These are phyloP conservation scores for Eleginops maclovinus DNA, from an alignment of 2,113 vertebrate species.

Conservation along the genomic window DNA sequence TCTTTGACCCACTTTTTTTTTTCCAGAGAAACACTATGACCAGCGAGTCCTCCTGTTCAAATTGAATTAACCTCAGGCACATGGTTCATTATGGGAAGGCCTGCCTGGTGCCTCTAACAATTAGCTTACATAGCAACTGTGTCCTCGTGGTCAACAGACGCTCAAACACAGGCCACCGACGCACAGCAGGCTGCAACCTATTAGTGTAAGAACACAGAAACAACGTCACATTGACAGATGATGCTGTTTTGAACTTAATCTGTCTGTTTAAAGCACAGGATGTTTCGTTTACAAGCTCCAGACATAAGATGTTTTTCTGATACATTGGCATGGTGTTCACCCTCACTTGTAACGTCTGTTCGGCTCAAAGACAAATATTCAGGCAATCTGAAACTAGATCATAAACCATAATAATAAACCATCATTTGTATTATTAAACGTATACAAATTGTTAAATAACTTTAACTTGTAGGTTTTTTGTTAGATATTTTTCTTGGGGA, in stretches of 20 bases:
- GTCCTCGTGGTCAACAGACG: slow-evolving; percentile 15
- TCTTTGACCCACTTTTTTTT: background rate
- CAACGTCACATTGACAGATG: background rate
- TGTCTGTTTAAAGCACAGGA: background rate
- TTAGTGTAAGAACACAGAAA: slow-evolving; percentile 15
- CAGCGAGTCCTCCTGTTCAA: slow-evolving; percentile 10
- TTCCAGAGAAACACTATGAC: slow-evolving; percentile 12
- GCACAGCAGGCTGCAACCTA: slow-evolving; percentile 14
- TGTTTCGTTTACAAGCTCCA: background rate
- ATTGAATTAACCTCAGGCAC: slow-evolving; percentile 54
- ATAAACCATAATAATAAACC: too few species aligned
- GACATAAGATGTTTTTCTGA: too few species aligned
- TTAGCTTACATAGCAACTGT: slow-evolving; percentile 24
- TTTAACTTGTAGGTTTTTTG: too few species aligned
- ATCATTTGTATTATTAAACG: too few species aligned
- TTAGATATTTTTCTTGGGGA: too few species aligned
- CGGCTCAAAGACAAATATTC: too few species aligned
- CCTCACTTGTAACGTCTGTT: too few species aligned
- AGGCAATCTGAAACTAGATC: too few species aligned
- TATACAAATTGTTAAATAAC: too few species aligned
- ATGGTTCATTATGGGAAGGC: slow-evolving; percentile 49
- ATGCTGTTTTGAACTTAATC: too few species aligned
- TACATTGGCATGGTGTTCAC: too few species aligned
- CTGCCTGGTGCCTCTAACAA: slow-evolving; percentile 45
- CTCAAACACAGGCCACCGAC: background rate